Conservation (phyloP, 2,888 invertebrate species). For the Dasysyrphus tricinctus region DNA sequence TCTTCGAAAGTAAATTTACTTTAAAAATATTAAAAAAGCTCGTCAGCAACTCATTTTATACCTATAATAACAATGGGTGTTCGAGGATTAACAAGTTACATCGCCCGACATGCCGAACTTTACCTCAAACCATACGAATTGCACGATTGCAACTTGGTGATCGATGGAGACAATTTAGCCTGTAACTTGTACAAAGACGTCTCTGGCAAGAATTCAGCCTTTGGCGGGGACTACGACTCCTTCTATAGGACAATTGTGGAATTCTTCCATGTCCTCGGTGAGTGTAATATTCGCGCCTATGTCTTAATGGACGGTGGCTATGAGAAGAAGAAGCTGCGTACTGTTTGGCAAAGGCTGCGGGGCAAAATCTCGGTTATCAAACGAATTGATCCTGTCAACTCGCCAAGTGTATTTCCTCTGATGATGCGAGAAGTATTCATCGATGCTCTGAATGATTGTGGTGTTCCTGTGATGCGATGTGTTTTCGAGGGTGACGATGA, state of each 20-base stretch:
- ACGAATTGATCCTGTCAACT: constrained; percentile 85
- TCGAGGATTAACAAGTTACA: constrained; percentile 92
- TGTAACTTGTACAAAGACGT: constrained; percentile 88
- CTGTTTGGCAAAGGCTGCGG: constrained; percentile 86
- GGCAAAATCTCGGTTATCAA: constrained; percentile 86
- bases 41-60: not conserved
- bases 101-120: constrained; percentile 86
- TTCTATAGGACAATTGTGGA: constrained; percentile 87
- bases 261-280: constrained; percentile 88
- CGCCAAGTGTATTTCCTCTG: constrained; percentile 88
- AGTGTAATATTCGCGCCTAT: constrained; percentile 89
- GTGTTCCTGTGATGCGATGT: constrained; percentile 88
- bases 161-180: constrained; percentile 92
- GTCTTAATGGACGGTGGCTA: constrained; percentile 93
- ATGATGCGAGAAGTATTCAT: constrained; percentile 90
- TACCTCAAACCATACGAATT: constrained; percentile 87
- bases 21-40: not conserved
- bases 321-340: constrained; percentile 88
- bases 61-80: constrained; percentile 88
- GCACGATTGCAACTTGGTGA: constrained; percentile 88
- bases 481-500: constrained; percentile 96
- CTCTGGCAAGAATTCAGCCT: constrained; percentile 87
- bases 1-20: not conserved
- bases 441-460: constrained; percentile 87
- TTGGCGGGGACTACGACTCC: constrained; percentile 94